Conservation (phyloP, 2,888 invertebrate species). For the Drosophila mercatorum region DNA sequence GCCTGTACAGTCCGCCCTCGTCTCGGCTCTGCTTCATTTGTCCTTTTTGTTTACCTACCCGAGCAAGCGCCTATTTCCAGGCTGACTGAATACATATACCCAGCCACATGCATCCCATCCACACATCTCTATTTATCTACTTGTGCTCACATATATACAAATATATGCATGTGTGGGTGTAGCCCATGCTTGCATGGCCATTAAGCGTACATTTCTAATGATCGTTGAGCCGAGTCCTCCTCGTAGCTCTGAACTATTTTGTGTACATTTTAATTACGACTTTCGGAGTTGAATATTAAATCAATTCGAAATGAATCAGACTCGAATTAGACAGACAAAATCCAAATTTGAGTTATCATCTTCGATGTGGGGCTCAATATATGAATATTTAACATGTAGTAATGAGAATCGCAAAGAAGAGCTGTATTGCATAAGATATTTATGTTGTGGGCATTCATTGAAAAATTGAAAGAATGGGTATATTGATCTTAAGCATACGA, state of each 20-base stretch:
- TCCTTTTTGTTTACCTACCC: conserved; percentile 43
- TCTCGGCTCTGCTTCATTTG: conserved; percentile 50
- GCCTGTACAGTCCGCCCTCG: not conserved
- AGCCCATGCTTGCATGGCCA: not conserved
- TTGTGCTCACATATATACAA: not conserved
- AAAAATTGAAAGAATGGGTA: not conserved
- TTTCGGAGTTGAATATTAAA: conserved; percentile 1
- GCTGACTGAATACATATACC: conserved; percentile 24
- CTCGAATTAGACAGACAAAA: not conserved
- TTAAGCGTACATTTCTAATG: conserved; percentile 28
- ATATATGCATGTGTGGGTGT: not conserved
- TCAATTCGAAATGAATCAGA: not conserved
- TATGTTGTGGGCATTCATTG: not conserved
- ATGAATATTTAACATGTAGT: too few species aligned
- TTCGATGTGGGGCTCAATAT: not conserved
- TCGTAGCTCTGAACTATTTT: not conserved
- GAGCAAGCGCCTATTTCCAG: conserved; percentile 13
- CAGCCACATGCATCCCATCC: not conserved
- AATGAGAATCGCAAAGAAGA: not conserved
- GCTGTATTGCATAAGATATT: not conserved
- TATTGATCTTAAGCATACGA: not conserved
- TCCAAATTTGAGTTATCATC: not conserved
- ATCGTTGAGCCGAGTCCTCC: conserved; percentile 3
- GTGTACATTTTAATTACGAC: not conserved
- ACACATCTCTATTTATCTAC: not conserved